Conservation (phyloP, 1,140 invertebrate genomes). For the Paralvinella palmiformis region DNA sequence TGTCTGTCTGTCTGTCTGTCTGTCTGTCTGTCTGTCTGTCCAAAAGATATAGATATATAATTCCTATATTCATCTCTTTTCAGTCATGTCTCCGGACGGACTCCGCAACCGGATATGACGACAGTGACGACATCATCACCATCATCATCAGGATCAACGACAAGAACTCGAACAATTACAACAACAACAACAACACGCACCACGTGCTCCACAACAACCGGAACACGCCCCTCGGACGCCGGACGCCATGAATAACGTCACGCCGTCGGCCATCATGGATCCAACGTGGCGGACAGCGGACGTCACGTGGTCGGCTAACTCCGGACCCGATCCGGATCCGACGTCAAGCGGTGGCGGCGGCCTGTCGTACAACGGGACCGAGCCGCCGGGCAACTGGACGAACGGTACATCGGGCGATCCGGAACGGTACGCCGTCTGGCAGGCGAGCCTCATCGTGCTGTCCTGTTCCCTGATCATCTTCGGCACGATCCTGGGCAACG, state of each 20-base stretch:
- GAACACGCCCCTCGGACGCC: neutral
- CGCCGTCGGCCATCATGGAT: neutral
- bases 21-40: neutral
- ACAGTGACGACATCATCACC: neutral
- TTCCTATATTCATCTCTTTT: too few relatives aligned
- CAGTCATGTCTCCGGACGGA: neutral
- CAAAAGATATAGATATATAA: neutral
- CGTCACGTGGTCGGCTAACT: neutral
- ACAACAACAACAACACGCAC: neutral
- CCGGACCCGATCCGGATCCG: neutral
- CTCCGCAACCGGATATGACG: neutral
- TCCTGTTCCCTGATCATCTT: conserved; percentile 44
- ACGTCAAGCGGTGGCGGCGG: neutral
- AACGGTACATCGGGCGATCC: neutral
- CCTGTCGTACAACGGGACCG: neutral
- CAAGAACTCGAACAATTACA: neutral
- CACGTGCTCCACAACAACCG: neutral
- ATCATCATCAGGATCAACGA: neutral
- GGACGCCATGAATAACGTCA: neutral
- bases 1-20: neutral
- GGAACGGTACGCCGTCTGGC: conserved; percentile 27
- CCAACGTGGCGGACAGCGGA: neutral
- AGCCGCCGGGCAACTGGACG: neutral
- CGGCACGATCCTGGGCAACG: conserved; percentile 50
- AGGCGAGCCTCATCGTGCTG: conserved; percentile 35